phyloP scores from a whole-genome alignment of 2,113 vertebrate species.

The Catharus fuscescens region DNA sequence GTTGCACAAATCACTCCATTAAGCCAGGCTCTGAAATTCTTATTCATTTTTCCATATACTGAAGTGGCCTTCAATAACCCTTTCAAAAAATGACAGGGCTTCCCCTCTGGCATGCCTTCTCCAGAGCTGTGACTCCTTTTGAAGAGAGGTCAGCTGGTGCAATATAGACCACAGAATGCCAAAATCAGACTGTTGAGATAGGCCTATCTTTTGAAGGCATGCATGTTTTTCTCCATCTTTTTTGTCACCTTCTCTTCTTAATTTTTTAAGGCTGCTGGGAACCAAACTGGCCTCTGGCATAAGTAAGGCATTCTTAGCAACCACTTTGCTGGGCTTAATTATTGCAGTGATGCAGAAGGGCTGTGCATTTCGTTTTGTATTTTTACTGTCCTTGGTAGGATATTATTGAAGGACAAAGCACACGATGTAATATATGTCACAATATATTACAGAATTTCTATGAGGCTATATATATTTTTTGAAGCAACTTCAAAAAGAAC shows the following conservation, averaged over 20 bases:
- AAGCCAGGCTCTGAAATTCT: background rate
- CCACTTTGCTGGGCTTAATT: constrained; percentile 39
- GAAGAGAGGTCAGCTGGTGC: constrained; percentile 24
- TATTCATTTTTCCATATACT: constrained; percentile 3
- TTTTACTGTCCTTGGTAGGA: background rate
- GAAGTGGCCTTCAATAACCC: constrained; percentile 12
- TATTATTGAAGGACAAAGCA: constrained; percentile 26
- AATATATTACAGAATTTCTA: background rate
- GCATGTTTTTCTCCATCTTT: constrained; percentile 13
- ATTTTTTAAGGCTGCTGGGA: constrained; percentile 22
- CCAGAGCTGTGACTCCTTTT: background rate
- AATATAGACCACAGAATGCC: background rate
- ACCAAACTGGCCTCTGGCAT: background rate
- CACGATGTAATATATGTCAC: background rate
- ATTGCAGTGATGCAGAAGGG: background rate
- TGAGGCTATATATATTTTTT: background rate
- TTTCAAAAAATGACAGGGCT: background rate
- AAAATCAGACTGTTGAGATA: background rate
- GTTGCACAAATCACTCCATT: background rate
- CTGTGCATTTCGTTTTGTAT: background rate
- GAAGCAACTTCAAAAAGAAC: background rate
- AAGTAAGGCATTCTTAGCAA: background rate
- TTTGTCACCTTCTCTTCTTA: constrained; percentile 16
- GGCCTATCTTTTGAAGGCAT: background rate
- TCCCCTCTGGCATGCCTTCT: background rate